These are phyloP conservation scores for Drosophila niveifrons DNA, from an alignment of 2,888 invertebrate species.

Conservation along the genomic window DNA sequence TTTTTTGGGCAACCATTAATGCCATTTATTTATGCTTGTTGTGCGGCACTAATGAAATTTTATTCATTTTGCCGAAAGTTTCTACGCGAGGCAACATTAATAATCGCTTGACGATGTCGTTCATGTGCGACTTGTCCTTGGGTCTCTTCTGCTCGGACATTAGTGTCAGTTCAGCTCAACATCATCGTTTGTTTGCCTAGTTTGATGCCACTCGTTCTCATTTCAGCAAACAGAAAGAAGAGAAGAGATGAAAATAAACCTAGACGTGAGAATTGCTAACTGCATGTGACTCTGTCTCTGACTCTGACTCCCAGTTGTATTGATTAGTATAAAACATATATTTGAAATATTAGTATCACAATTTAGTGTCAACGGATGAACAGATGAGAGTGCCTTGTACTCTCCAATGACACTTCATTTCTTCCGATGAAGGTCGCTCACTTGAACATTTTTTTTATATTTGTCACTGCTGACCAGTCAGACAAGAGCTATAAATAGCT, in stretches of 20 bases:
- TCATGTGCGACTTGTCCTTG: constrained; percentile 5
- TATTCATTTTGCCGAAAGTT: constrained; percentile 46
- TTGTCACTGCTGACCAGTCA: not conserved
- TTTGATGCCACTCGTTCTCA: not conserved
- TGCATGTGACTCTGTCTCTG: not conserved
- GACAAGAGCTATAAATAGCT: not conserved
- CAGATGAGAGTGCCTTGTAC: not conserved
- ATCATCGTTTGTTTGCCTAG: too few species aligned
- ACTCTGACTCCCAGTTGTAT: not conserved
- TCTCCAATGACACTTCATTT: not conserved
- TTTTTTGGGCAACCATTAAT: constrained; percentile 24
- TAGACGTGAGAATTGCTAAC: not conserved
- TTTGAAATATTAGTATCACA: not conserved
- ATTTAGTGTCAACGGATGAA: not conserved
- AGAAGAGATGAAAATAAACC: not conserved
- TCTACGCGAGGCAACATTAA: constrained; percentile 13
- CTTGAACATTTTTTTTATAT: not conserved
- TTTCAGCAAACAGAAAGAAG: too few species aligned
- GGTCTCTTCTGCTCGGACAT: not conserved
- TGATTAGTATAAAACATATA: not conserved
- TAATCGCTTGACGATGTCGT: constrained; percentile 20
- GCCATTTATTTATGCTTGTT: constrained; percentile 60
- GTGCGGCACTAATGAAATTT: constrained; percentile 58
- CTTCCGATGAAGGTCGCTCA: not conserved
- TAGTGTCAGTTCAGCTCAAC: not conserved